phyloP scores from a whole-genome alignment of 2,888 invertebrate genomes.

The Charanyca ferruginea region DNA sequence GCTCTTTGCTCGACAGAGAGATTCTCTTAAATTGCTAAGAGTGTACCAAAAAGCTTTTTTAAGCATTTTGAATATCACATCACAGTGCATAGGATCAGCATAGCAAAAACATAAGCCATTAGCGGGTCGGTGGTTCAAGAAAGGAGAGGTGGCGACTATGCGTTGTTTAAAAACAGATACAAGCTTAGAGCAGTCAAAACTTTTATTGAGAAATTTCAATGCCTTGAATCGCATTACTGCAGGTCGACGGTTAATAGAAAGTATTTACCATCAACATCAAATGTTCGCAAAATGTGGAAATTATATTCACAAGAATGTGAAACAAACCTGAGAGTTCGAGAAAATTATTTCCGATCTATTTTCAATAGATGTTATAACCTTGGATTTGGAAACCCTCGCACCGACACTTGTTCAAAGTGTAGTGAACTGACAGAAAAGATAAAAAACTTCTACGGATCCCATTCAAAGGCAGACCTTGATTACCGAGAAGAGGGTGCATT shows the following conservation, averaged over 20 bases:
- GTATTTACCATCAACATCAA: conserved; percentile 32
- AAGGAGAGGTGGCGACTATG: conserved; percentile 30
- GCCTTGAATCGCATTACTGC: conserved; percentile 35
- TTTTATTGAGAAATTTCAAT: conserved; percentile 30
- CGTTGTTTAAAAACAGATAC: conserved; percentile 24
- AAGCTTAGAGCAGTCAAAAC: conserved; percentile 22
- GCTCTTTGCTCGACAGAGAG: conserved; percentile 5
- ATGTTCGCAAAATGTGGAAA: conserved; percentile 33
- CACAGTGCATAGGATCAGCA: conserved; percentile 18
- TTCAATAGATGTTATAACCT: conserved; percentile 28
- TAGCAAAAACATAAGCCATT: conserved; percentile 13
- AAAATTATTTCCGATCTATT: conserved; percentile 26
- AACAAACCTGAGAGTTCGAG: background rate
- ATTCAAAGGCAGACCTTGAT: too few species aligned
- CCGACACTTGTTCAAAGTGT: conserved; percentile 12
- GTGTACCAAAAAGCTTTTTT: conserved; percentile 27
- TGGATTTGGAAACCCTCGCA: conserved; percentile 8
- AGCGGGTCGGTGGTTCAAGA: conserved; percentile 12
- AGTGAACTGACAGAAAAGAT: background rate
- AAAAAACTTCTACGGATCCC: background rate
- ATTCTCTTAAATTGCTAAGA: conserved; percentile 9
- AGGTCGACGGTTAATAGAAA: conserved; percentile 20
- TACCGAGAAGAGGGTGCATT: too few species aligned
- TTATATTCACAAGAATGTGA: conserved; percentile 4
- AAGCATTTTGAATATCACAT: conserved; percentile 8